phyloP scores from a whole-genome alignment of 2,797 vertebrate genomes.

The Pelodytes ibericus region DNA sequence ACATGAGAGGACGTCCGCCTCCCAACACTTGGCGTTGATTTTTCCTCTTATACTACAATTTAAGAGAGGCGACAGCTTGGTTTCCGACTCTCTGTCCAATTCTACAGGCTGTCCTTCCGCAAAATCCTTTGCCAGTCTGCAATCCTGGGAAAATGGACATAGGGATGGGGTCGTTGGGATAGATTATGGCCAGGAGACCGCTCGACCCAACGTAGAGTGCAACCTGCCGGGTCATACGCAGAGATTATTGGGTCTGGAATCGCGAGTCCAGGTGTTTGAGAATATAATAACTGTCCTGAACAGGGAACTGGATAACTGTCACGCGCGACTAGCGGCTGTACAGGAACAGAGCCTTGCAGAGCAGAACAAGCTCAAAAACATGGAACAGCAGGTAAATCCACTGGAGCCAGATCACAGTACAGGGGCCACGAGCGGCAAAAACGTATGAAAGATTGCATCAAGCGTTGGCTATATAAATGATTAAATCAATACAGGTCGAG shows the following conservation, averaged over 20 bases:
- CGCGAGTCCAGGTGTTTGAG: slow-evolving; percentile 72
- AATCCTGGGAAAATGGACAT: too few species aligned
- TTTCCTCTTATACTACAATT: slow-evolving; percentile 65
- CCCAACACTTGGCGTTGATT: slow-evolving; percentile 73
- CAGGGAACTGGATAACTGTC: slow-evolving; percentile 79
- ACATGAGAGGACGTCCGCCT: slow-evolving; percentile 70
- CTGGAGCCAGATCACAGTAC: too few species aligned
- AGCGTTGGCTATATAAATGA: too few species aligned
- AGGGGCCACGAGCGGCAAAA: too few species aligned
- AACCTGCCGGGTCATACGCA: too few species aligned
- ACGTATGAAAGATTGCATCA: too few species aligned
- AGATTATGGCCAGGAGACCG: slow-evolving; percentile 59
- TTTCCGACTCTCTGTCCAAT: too few species aligned
- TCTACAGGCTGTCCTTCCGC: too few species aligned
- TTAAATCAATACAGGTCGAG: too few species aligned
- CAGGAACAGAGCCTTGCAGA: slow-evolving; percentile 73
- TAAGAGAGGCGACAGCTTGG: too few species aligned
- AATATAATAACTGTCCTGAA: slow-evolving; percentile 82
- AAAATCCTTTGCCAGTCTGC: too few species aligned
- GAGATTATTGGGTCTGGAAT: slow-evolving; percentile 75
- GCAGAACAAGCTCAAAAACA: slow-evolving; percentile 70
- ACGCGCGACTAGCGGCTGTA: slow-evolving; percentile 69
- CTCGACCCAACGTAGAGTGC: neutral
- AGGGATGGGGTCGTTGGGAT: slow-evolving; percentile 59
- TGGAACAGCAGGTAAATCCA: slow-evolving; percentile 77